These are phyloP conservation scores for Nasua narica DNA, from an alignment of 2,797 vertebrate genomes.

Conservation along the genomic window DNA sequence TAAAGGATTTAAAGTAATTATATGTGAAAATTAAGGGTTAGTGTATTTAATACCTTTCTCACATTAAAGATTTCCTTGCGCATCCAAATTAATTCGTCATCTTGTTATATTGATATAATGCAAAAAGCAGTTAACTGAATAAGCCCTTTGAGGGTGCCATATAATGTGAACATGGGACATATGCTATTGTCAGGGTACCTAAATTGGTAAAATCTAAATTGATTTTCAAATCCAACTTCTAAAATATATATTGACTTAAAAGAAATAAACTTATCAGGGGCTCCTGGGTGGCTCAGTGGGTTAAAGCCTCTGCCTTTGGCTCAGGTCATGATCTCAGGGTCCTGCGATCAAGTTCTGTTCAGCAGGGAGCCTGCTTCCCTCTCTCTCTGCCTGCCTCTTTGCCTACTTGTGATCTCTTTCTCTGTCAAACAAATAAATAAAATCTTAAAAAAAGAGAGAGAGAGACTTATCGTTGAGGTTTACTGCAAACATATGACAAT, in stretches of 20 bases:
- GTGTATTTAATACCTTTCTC: background rate
- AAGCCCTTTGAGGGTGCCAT: background rate
- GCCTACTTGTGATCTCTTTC: too few relatives aligned
- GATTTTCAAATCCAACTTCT: background rate
- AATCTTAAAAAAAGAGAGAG: background rate
- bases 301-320: too few relatives aligned
- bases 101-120: background rate
- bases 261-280: background rate
- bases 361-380: too few relatives aligned
- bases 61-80: background rate
- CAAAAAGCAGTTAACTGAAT: background rate
- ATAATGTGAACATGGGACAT: background rate
- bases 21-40: background rate
- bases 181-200: background rate
- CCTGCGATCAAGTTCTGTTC: too few relatives aligned
- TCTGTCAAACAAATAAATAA: too few relatives aligned
- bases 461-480: background rate
- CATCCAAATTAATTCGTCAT: constrained; percentile 5
- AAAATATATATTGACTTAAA: background rate
- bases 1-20: background rate
- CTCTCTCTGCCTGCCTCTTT: too few relatives aligned
- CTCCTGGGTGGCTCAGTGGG: too few relatives aligned
- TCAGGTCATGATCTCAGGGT: too few relatives aligned
- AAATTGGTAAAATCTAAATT: too few relatives aligned
- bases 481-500: background rate